A percentile compares a stretch with the other conserved stretches of the same genome.
Evolutionary conservation across 1,140 invertebrate genomes (phyloP).

Genomic region (Eupristina koningsbergeri): DNA sequence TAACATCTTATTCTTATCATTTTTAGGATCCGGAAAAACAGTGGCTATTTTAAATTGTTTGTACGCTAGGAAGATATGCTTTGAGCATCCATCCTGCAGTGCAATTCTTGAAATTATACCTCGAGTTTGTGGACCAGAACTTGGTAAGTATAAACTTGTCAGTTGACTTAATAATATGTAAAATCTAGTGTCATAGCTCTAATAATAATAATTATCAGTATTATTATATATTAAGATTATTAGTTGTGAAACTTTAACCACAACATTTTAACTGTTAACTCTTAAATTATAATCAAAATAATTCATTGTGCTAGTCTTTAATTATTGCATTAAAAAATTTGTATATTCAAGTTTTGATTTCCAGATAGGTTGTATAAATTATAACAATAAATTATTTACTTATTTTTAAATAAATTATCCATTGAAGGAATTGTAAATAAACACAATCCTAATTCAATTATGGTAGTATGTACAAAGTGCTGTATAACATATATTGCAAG

Average conservation of each 20-base stretch:
- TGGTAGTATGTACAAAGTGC: neutral
- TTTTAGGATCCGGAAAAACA: slow-evolving; percentile 82
- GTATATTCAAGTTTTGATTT: too few relatives aligned
- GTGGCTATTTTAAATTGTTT: slow-evolving; percentile 89
- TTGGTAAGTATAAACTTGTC: slow-evolving; percentile 78
- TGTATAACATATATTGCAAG: neutral
- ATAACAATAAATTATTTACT: too few relatives aligned
- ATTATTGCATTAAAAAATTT: too few relatives aligned
- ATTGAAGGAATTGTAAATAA: too few relatives aligned
- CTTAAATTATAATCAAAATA: neutral
- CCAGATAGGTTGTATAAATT: too few relatives aligned
- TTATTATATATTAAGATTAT: too few relatives aligned
- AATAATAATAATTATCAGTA: neutral
- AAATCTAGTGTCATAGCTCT: neutral
- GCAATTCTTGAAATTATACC: slow-evolving; percentile 91
- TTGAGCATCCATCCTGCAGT: slow-evolving; percentile 89
- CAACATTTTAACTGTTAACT: neutral
- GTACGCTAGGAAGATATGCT: slow-evolving; percentile 86
- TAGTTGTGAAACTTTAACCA: neutral
- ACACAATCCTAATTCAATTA: neutral
- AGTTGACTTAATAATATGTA: neutral
- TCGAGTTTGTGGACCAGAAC: slow-evolving; percentile 88
- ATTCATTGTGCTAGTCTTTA: neutral
- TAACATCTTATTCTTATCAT: slow-evolving; percentile 49
- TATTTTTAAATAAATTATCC: too few relatives aligned